Conservation (phyloP, 2,888 invertebrate genomes). For the Oxystoma pomonae region DNA sequence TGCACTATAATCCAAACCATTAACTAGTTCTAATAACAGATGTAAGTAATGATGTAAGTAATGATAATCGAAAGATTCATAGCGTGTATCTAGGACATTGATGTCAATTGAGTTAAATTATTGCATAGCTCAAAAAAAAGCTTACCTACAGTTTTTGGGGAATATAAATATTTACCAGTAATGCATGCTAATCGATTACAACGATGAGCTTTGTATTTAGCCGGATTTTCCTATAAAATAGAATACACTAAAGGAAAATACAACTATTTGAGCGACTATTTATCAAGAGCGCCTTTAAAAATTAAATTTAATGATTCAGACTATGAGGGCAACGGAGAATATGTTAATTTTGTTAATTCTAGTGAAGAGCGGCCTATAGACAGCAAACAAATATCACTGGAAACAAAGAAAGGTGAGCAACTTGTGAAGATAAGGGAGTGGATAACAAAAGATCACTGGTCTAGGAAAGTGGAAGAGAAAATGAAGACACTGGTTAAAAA, state of each 20-base stretch:
- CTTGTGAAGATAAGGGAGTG: constrained; percentile 9
- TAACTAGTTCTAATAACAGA: neutral
- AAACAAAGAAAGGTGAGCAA: neutral
- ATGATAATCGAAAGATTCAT: constrained; percentile 16
- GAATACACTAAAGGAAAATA: constrained; percentile 6
- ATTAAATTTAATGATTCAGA: constrained; percentile 3
- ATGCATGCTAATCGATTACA: constrained; percentile 37
- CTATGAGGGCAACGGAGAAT: constrained; percentile 6
- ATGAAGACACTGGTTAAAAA: neutral
- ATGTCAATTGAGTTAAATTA: constrained; percentile 9
- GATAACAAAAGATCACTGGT: neutral
- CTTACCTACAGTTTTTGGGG: constrained; percentile 11
- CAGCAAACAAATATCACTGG: constrained; percentile 1
- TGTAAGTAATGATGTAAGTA: neutral
- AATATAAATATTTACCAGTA: constrained; percentile 32
- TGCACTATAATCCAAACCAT: neutral
- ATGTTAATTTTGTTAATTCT: constrained; percentile 15
- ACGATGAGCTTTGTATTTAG: constrained; percentile 28
- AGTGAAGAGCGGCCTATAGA: constrained; percentile 13
- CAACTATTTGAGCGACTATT: constrained; percentile 13
- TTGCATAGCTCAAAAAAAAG: constrained; percentile 25
- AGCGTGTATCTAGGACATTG: constrained; percentile 22
- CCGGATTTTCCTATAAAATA: constrained; percentile 15
- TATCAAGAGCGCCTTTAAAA: constrained; percentile 12
- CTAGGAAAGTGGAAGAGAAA: neutral